These are phyloP conservation scores for Aptenodytes forsteri DNA, from an alignment of 2,113 vertebrate species.

Conservation along the genomic window DNA sequence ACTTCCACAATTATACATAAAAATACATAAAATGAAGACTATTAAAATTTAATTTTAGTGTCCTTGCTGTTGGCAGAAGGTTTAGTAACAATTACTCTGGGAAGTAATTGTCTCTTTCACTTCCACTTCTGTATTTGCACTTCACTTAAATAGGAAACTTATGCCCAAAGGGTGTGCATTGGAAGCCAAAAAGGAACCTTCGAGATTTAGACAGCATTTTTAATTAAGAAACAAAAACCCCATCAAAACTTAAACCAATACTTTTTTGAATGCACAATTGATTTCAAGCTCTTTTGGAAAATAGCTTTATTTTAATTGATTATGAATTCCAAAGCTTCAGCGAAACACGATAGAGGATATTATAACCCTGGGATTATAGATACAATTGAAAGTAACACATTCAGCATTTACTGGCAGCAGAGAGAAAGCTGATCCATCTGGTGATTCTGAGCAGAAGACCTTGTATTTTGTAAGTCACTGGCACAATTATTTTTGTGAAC, in stretches of 20 bases:
- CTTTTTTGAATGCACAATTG: not conserved
- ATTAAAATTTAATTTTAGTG: not conserved
- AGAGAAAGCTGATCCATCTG: constrained; percentile 41
- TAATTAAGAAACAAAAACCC: not conserved
- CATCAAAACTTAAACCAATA: not conserved
- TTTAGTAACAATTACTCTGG: not conserved
- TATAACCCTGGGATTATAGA: constrained; percentile 3
- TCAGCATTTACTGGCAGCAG: constrained; percentile 23
- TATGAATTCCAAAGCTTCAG: constrained; percentile 28
- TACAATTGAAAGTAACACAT: constrained; percentile 35
- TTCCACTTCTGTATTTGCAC: not conserved
- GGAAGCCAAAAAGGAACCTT: not conserved
- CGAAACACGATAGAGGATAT: not conserved
- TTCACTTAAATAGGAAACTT: not conserved
- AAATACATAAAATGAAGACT: not conserved
- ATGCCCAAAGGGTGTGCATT: not conserved
- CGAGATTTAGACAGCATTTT: not conserved
- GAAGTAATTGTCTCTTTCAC: not conserved
- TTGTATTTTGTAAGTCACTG: not conserved
- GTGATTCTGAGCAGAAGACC: constrained; percentile 14
- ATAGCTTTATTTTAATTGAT: constrained; percentile 7
- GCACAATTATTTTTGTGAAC: not conserved
- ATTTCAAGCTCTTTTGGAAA: not conserved
- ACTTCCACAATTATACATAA: not conserved
- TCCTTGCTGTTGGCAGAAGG: not conserved